phyloP scores from a whole-genome alignment of 2,113 vertebrate genomes.

The Mus pahari region DNA sequence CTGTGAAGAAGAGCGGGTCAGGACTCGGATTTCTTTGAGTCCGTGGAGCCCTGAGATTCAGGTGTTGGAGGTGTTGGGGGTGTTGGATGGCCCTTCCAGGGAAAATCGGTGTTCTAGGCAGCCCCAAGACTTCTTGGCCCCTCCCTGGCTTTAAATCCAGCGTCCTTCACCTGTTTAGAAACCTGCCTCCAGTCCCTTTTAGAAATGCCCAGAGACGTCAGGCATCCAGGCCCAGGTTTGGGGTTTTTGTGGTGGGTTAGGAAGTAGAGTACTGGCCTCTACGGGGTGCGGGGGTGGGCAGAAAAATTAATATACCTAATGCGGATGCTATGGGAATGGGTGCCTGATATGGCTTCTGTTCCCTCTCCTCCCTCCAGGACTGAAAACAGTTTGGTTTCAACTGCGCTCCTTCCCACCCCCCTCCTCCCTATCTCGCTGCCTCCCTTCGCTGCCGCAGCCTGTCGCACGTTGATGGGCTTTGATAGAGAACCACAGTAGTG shows the following conservation, averaged over 20 bases:
- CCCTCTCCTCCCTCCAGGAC: neutral
- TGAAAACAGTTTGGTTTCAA: constrained; percentile 75
- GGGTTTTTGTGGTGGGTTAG: neutral
- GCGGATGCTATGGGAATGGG: neutral
- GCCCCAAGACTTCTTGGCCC: neutral
- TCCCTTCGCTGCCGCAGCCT: constrained; percentile 76
- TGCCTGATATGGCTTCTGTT: neutral
- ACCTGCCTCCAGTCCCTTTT: neutral
- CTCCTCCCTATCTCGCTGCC: neutral
- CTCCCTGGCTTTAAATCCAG: neutral
- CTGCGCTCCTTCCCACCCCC: constrained; percentile 77
- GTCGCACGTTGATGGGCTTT: constrained; percentile 75
- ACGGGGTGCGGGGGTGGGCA: neutral
- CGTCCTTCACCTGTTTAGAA: constrained; percentile 39
- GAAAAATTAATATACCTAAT: neutral
- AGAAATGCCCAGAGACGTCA: neutral
- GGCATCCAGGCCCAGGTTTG: neutral
- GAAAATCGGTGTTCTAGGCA: neutral
- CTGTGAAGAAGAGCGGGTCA: neutral
- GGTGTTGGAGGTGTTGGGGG: neutral
- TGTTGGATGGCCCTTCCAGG: constrained; percentile 26
- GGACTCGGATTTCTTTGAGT: neutral
- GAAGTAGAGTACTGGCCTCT: neutral
- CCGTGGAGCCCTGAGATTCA: neutral
- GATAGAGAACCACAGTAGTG: constrained; percentile 68